Base-by-base conservation (phyloP, 2,797 vertebrate species). In the Microctenopoma lineatum region DNA sequence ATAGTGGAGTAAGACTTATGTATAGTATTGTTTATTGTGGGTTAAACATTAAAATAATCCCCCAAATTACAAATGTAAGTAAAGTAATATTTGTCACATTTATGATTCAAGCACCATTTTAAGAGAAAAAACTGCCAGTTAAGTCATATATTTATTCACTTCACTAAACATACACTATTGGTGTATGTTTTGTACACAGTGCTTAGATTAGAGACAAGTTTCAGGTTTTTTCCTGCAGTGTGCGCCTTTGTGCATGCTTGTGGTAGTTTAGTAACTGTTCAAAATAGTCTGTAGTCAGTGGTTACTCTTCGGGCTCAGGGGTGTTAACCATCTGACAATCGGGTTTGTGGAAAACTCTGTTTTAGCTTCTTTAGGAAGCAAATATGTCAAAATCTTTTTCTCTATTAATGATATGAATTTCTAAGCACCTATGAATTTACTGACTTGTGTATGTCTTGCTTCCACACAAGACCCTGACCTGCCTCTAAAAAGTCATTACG, bases 251-350 rank as follows among this genome's bases (percentile, higher is more conserved):
- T 21, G 21, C 2, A 2, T 32, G 0, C 18, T 47, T 25, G 11
- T 21, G 29, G 5, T 32, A 57, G 8, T 66, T 25, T 9, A 63
- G 44, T 34, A 16, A 15, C 7, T 12, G n/a, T 21, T 46, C 21
- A 10, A 32, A 54, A 8, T 4, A 38, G 12, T 10, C 42, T 27
- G 48, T 25, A 14, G 15, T 45, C 27, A 36, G 39, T 4, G 11
- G 7, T 38, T 68, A 41, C 15, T 53, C 41, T 7, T 16, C 0
- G 4, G 38, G 25, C 5, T 21, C 0, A 5, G 44, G 15, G 0
- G 3, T 8, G 3, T 18, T 15, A 34, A 41, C 44, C 16, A 45
- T 2, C 44, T n/a, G 16, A 45, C 44, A 45, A 45, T 7, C 18
- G 44, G 16, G 8, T n/a, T 14, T 44, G 16, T 44, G 15, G 13